Base-by-base conservation (phyloP, 30 jellyfish, hydroid and myxozoan species). In the Pseudorhiza aurosa region DNA sequence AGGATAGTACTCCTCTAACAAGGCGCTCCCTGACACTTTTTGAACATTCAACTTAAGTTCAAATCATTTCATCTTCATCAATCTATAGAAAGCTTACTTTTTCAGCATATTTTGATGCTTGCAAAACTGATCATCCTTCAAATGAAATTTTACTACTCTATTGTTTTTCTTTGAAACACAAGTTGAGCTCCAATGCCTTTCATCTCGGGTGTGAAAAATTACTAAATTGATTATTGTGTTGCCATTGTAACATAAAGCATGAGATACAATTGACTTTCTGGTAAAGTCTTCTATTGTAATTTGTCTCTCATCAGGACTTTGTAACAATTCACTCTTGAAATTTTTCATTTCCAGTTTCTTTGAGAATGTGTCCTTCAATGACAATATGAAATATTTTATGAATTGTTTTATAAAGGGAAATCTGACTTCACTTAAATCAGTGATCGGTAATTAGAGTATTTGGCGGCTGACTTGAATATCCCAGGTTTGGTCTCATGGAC, bases 341-440 rank as follows among this genome's bases (percentile, higher is more conserved):
- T 49, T 24, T 4, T 27, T 60, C 33, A 8, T 65, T 32, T 70
- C 81, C 10, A 78, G 57, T 6, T 8, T 8, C 4, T 63, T 53
- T 27, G 78, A 22, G 5, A 78, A 44, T 46, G 18, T 17, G 2
- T 78, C 90, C 90, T 78, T n/a, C n/a, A n/a, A n/a, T n/a, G n/a
- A n/a, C n/a, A n/a, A n/a, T n/a, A n/a, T n/a, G n/a, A n/a, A n/a
- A n/a, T n/a, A n/a, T n/a, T n/a, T n/a, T n/a, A n/a, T n/a, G n/a
- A n/a, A n/a, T n/a, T n/a, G n/a, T n/a, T n/a, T n/a, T n/a, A n/a
- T n/a, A n/a, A n/a, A n/a, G n/a, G n/a, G n/a, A n/a, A n/a, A n/a
- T n/a, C n/a, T n/a, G n/a, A n/a, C n/a, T n/a, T n/a, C n/a, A n/a
- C n/a, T n/a, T n/a, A n/a, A n/a, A n/a, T n/a, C n/a, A n/a, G n/a